Base-by-base conservation (phyloP, 2,888 invertebrate species). In the Apamea anceps region DNA sequence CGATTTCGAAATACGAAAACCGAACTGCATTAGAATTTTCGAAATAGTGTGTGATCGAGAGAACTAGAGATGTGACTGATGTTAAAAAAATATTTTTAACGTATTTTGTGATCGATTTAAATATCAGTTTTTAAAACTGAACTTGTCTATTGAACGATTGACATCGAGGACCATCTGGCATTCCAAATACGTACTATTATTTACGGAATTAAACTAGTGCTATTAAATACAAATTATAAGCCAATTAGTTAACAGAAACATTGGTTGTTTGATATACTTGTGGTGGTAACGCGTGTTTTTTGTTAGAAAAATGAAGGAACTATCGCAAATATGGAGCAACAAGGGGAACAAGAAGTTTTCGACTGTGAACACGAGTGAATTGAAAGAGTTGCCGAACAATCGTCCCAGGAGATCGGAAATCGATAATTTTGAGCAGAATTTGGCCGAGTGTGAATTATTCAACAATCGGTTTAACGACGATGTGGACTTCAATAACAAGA, bases 251-350 rank as follows among this genome's bases (percentile, higher is more conserved):
- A 60, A 62, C 82, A 79, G 83, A 86, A 85, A 73, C 77, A 80
- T 85, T 54, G 73, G 45, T 77, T 48, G 28, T 75, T 76, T 71
- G 75, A 75, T 77, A 72, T 63, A 74, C 79, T 78, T 74, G 51
- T 75, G 70, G 90, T 87, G 87, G 82, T 25, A 25, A 76, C 81
- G 79, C 85, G 85, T 84, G 81, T 86, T 83, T 87, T 83, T 79
- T 72, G 71, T 81, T 73, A 75, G 21, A 62, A 93, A 86, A 87
- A 98, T 98, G 98, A 98, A 98, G 94, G 98, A 98, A 88, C 92
- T 98, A 32, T 95, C 96, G 87, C 97, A 97, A 94, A 97, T 98
- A 87, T 98, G 97, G 97, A 97, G 94, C 74, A 94, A 95, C 54
- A 93, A 97, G 60, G 92, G 97, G 72, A 96, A 97, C 6, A 94